These are phyloP conservation scores for Ectemnius cavifrons DNA, from an alignment of 2,888 invertebrate species.

Conservation along the genomic window DNA sequence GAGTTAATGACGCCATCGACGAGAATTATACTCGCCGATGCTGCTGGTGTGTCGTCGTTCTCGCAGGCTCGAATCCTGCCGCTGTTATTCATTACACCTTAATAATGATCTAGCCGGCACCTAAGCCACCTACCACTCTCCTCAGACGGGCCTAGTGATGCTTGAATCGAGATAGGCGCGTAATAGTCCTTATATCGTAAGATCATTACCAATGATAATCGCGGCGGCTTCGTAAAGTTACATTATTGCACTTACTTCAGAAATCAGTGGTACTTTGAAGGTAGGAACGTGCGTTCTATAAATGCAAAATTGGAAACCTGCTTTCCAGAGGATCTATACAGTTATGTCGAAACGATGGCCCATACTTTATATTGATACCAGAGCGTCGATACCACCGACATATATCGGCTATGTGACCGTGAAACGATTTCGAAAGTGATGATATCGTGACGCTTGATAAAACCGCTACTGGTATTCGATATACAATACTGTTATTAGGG, in stretches of 20 bases:
- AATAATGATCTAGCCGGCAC: slow-evolving; percentile 61
- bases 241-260: too few species aligned
- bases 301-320: too few species aligned
- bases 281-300: too few species aligned
- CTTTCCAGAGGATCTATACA: too few species aligned
- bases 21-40: slow-evolving; percentile 64
- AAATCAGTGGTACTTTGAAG: neutral
- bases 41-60: slow-evolving; percentile 60
- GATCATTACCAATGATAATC: slow-evolving; percentile 3
- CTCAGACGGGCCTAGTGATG: slow-evolving; percentile 11
- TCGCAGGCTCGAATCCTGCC: slow-evolving; percentile 67
- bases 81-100: slow-evolving; percentile 69
- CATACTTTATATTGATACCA: too few species aligned
- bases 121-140: slow-evolving; percentile 15
- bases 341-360: too few species aligned
- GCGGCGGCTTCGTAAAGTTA: too few species aligned
- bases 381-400: neutral
- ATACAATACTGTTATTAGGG: slow-evolving; percentile 1
- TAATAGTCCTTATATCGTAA: slow-evolving; percentile 27
- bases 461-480: slow-evolving; percentile 7
- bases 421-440: slow-evolving; percentile 36
- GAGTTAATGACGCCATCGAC: slow-evolving; percentile 66
- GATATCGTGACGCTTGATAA: neutral
- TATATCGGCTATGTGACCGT: slow-evolving; percentile 44
- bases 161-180: neutral